Conservation (phyloP, 2,888 invertebrate species). For the Macaria liturata region DNA sequence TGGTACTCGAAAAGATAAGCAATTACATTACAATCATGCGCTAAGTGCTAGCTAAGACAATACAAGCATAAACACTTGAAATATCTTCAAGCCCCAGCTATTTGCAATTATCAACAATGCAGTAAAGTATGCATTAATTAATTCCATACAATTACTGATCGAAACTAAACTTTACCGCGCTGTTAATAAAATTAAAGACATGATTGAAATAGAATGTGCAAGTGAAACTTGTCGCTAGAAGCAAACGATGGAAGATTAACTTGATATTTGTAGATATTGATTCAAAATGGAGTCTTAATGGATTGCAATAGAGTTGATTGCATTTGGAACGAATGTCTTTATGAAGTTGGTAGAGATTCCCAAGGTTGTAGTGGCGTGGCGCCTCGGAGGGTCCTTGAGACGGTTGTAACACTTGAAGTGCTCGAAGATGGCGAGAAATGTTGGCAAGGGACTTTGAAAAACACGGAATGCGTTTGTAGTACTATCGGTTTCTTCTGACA, state of each 20-base stretch:
- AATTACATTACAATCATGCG: slow-evolving; percentile 19
- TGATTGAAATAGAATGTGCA: slow-evolving; percentile 16
- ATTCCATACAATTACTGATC: slow-evolving; percentile 15
- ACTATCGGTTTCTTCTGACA: slow-evolving; percentile 31
- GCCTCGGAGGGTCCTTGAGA: slow-evolving; percentile 68
- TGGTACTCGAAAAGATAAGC: slow-evolving; percentile 28
- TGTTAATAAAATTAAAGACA: slow-evolving; percentile 25
- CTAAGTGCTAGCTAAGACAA: slow-evolving; percentile 28
- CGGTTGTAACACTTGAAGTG: slow-evolving; percentile 46
- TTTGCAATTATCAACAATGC: slow-evolving; percentile 33
- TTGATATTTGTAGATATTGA: background rate
- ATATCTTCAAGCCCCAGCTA: slow-evolving; percentile 28
- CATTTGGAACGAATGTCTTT: background rate
- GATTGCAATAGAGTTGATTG: slow-evolving; percentile 9
- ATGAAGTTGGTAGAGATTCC: slow-evolving; percentile 37
- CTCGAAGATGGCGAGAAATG: slow-evolving; percentile 44
- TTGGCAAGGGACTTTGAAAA: slow-evolving; percentile 43
- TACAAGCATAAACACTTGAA: slow-evolving; percentile 32
- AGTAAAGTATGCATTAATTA: slow-evolving; percentile 28
- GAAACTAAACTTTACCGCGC: slow-evolving; percentile 33
- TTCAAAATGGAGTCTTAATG: slow-evolving; percentile 21
- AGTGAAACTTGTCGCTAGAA: slow-evolving; percentile 24
- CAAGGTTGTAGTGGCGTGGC: slow-evolving; percentile 53
- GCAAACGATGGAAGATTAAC: slow-evolving; percentile 4
- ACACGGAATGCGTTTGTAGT: slow-evolving; percentile 32